phyloP scores from a whole-genome alignment of 2,113 vertebrate species.

The Capreolus pygargus region DNA sequence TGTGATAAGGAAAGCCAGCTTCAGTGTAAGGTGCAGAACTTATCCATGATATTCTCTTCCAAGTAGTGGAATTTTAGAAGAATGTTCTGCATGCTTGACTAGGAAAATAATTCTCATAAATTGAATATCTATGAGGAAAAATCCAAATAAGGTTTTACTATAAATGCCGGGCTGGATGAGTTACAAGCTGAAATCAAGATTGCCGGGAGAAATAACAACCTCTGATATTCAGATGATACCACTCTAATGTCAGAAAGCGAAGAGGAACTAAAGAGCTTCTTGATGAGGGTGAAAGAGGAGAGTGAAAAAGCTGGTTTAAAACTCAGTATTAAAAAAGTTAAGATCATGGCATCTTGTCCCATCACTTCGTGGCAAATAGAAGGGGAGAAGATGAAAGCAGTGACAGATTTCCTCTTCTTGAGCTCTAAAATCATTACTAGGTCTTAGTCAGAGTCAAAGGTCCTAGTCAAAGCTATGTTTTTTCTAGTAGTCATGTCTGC shows the following conservation, averaged over 20 bases:
- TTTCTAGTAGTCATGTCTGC: background rate
- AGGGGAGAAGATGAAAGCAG: background rate
- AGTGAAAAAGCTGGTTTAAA: background rate
- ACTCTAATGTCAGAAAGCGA: background rate
- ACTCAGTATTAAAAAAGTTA: background rate
- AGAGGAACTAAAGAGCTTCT: background rate
- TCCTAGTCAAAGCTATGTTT: background rate
- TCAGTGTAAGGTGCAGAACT: background rate
- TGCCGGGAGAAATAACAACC: background rate
- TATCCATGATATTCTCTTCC: background rate
- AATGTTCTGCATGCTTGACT: background rate
- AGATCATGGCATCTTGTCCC: background rate
- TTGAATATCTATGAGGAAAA: constrained; percentile 1
- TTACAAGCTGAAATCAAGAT: background rate
- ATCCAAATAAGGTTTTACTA: background rate
- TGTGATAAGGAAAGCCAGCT: constrained; percentile 1
- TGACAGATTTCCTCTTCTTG: background rate
- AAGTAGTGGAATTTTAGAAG: background rate
- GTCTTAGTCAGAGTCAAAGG: background rate
- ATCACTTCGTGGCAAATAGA: background rate
- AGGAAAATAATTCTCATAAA: constrained; percentile 8
- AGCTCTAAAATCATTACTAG: background rate
- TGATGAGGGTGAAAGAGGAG: background rate
- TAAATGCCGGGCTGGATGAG: background rate
- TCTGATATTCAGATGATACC: background rate